Conservation (phyloP, 2,888 invertebrate genomes). For the Mystacides longicornis region DNA sequence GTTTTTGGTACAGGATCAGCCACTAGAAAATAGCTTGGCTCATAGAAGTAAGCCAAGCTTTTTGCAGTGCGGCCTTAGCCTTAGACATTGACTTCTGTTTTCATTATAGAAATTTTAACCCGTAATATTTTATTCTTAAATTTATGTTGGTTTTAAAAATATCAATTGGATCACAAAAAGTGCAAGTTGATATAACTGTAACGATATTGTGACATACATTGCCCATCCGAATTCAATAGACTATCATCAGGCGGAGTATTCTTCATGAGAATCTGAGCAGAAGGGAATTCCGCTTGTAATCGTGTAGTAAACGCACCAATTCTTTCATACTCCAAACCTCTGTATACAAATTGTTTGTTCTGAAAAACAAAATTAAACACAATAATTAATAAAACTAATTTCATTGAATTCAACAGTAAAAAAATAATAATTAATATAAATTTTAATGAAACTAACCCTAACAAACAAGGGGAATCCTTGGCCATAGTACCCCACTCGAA, state of each 20-base stretch:
- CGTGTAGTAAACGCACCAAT: constrained; percentile 91
- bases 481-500: constrained; percentile 92
- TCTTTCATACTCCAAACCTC: constrained; percentile 91
- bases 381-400: neutral
- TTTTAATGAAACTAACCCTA: constrained; percentile 55
- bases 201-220: too few relatives aligned
- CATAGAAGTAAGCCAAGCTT: too few relatives aligned
- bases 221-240: constrained; percentile 76
- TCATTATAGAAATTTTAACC: too few relatives aligned
- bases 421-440: neutral
- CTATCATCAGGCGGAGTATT: constrained; percentile 86
- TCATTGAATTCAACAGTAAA: neutral
- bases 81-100: too few relatives aligned
- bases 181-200: too few relatives aligned
- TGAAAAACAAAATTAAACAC: constrained; percentile 33
- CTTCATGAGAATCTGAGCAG: constrained; percentile 87
- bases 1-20: too few relatives aligned
- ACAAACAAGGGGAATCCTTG: constrained; percentile 91
- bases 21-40: too few relatives aligned
- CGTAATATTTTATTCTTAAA: neutral
- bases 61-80: too few relatives aligned
- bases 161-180: too few relatives aligned
- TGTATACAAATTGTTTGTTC: constrained; percentile 93
- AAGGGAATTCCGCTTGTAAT: constrained; percentile 88
- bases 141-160: too few relatives aligned